phyloP scores from a whole-genome alignment of 2,888 invertebrate genomes.

The Calameuta pallipes region DNA sequence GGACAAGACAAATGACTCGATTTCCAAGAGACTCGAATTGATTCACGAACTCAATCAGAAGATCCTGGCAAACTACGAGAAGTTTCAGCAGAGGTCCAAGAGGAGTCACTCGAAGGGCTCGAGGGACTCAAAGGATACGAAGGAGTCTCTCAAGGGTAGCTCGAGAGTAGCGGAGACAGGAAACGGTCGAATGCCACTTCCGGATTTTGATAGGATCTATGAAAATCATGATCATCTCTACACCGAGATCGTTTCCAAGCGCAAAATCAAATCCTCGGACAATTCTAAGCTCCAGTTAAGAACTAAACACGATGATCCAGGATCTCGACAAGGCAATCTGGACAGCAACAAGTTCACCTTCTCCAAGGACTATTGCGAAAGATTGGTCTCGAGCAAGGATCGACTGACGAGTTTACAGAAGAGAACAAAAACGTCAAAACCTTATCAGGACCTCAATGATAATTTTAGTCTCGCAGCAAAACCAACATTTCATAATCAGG shows the following conservation, averaged over 20 bases:
- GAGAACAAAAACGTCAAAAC: slow-evolving; percentile 2
- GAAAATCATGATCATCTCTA: slow-evolving; percentile 35
- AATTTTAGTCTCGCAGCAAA: slow-evolving; percentile 53
- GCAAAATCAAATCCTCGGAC: slow-evolving; percentile 22
- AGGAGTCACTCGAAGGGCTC: slow-evolving; percentile 32
- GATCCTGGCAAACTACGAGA: slow-evolving; percentile 58
- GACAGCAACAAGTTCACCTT: slow-evolving; percentile 36
- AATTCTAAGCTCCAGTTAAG: background rate
- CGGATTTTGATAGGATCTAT: slow-evolving; percentile 22
- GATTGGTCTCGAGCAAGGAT: slow-evolving; percentile 25
- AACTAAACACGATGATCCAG: background rate
- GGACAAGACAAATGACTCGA: slow-evolving; percentile 57
- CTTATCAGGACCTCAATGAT: slow-evolving; percentile 29
- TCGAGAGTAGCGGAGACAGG: slow-evolving; percentile 8
- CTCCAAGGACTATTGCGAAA: slow-evolving; percentile 34
- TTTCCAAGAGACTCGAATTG: slow-evolving; percentile 55
- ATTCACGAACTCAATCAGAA: slow-evolving; percentile 62
- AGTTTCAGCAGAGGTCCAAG: slow-evolving; percentile 54
- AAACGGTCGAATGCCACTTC: slow-evolving; percentile 5
- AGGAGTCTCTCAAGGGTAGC: slow-evolving; percentile 15
- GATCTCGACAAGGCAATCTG: slow-evolving; percentile 16
- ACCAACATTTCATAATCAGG: slow-evolving; percentile 33
- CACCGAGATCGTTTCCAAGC: slow-evolving; percentile 35
- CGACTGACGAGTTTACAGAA: background rate
- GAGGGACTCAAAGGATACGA: slow-evolving; percentile 3